Conservation (phyloP, 2,888 invertebrate species). For the Parnassius apollo region DNA sequence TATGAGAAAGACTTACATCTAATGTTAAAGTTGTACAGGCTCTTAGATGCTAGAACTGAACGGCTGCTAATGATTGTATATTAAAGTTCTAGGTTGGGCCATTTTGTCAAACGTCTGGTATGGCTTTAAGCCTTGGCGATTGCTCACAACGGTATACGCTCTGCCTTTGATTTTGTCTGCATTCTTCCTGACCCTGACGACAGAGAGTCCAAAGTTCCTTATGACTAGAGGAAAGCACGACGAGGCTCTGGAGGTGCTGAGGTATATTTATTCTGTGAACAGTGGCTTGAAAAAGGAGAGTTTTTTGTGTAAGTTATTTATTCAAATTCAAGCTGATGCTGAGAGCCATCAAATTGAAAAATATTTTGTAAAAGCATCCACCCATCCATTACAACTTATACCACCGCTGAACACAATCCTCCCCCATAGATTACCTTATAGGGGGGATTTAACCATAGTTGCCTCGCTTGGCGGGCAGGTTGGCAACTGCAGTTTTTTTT, state of each 20-base stretch:
- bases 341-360: background rate
- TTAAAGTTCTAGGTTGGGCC: constrained; percentile 83
- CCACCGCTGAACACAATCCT: too few species aligned
- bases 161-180: constrained; percentile 79
- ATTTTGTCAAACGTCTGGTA: constrained; percentile 80
- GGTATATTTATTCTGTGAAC: constrained; percentile 54
- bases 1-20: too few species aligned
- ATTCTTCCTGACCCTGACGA: constrained; percentile 58
- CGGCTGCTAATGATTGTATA: background rate
- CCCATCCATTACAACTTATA: too few species aligned
- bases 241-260: constrained; percentile 76
- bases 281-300: constrained; percentile 47
- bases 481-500: too few species aligned
- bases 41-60: too few species aligned
- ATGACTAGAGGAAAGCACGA: constrained; percentile 81
- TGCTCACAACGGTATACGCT: constrained; percentile 84
- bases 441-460: too few species aligned
- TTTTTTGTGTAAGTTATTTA: constrained; percentile 58
- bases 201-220: constrained; percentile 91
- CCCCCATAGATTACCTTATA: too few species aligned
- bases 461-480: too few species aligned
- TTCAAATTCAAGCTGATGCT: too few species aligned
- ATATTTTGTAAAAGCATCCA: too few species aligned
- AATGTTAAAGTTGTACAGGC: too few species aligned
- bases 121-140: constrained; percentile 85